phyloP scores from a whole-genome alignment of 2,888 invertebrate genomes.

The Tolmerus cingulatus region DNA sequence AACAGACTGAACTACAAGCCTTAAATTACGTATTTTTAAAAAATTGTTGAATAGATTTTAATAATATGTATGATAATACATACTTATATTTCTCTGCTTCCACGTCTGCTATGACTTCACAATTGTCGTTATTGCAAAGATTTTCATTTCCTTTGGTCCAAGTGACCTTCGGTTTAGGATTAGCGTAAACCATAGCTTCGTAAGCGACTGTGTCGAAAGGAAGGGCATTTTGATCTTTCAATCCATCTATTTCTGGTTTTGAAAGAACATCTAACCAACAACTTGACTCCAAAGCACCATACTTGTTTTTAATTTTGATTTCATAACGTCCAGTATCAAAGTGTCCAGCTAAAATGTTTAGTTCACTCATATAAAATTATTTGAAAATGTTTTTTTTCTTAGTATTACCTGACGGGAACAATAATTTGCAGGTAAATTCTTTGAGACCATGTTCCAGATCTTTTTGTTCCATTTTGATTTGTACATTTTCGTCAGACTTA shows the following conservation, averaged over 20 bases:
- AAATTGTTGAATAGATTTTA: constrained; percentile 45
- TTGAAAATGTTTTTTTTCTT: background rate
- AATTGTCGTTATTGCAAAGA: constrained; percentile 62
- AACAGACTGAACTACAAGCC: constrained; percentile 76
- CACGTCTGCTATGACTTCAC: constrained; percentile 63
- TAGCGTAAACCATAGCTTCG: constrained; percentile 83
- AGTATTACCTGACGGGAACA: constrained; percentile 73
- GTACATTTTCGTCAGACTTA: constrained; percentile 70
- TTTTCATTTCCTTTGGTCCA: constrained; percentile 70
- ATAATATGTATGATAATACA: background rate
- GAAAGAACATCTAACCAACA: constrained; percentile 81
- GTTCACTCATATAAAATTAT: background rate
- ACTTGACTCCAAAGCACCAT: constrained; percentile 76
- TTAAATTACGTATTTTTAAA: constrained; percentile 64
- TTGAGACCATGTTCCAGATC: constrained; percentile 79
- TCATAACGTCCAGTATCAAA: constrained; percentile 85
- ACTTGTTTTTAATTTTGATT: constrained; percentile 80
- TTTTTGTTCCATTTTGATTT: constrained; percentile 71
- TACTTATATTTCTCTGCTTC: constrained; percentile 62
- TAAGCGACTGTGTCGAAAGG: constrained; percentile 83
- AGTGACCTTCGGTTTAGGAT: constrained; percentile 87
- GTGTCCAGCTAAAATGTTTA: constrained; percentile 64
- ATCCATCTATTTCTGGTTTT: constrained; percentile 79
- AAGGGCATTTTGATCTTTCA: constrained; percentile 75
- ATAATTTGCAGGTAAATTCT: constrained; percentile 81